These are phyloP conservation scores for Orthonevra nobilis DNA, from an alignment of 2,888 invertebrate species.

Conservation along the genomic window DNA sequence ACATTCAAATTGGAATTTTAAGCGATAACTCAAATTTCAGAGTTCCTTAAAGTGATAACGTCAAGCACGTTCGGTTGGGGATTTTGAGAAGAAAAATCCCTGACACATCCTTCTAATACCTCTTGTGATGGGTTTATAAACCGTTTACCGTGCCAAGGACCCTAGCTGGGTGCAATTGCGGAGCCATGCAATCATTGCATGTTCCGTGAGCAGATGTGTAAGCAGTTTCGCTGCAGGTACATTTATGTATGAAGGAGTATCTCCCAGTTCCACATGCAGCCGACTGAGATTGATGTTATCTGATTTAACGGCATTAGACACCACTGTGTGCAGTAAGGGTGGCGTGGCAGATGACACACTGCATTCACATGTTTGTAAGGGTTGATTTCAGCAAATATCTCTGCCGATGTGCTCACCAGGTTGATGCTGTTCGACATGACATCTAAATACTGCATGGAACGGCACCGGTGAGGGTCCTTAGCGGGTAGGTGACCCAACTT, in stretches of 20 bases:
- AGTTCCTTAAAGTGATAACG: too few species aligned
- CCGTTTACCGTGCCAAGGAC: constrained; percentile 49
- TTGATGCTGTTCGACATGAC: constrained; percentile 67
- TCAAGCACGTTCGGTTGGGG: too few species aligned
- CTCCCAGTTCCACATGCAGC: constrained; percentile 12
- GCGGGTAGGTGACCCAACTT: constrained; percentile 22
- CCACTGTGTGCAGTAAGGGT: neutral
- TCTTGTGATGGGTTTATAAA: constrained; percentile 33
- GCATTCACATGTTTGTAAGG: constrained; percentile 4
- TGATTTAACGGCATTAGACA: constrained; percentile 68
- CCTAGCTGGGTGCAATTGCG: neutral
- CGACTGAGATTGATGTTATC: constrained; percentile 70
- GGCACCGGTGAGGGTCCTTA: constrained; percentile 46
- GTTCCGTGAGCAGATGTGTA: constrained; percentile 21
- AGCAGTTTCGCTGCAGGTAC: constrained; percentile 52
- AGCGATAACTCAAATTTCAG: too few species aligned
- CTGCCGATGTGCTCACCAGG: constrained; percentile 45
- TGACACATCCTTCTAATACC: constrained; percentile 1
- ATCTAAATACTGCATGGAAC: constrained; percentile 65
- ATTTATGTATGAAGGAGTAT: too few species aligned
- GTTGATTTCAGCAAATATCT: constrained; percentile 23
- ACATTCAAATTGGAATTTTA: constrained; percentile 31
- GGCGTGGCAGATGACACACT: neutral
- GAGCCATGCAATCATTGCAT: neutral
- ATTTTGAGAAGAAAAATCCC: neutral